Conservation (phyloP, 2,113 vertebrate genomes). For the Chascanopsetta lugubris region DNA sequence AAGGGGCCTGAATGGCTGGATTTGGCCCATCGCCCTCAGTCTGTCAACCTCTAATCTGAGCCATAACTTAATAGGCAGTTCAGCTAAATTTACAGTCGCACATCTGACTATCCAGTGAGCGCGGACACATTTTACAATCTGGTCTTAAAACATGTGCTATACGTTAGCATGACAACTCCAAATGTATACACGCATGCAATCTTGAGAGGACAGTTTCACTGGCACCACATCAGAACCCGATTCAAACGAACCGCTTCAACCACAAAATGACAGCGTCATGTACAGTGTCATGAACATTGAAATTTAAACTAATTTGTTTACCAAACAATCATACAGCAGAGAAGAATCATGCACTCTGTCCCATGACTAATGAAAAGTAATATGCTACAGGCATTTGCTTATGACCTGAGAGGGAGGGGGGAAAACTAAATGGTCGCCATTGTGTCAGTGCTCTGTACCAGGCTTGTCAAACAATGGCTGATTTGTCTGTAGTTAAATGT, state of each 20-base stretch:
- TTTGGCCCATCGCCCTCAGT: too few species aligned
- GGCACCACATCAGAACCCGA: neutral
- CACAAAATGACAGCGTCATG: slow-evolving; percentile 3
- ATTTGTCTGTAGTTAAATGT: slow-evolving; percentile 13
- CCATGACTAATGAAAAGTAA: slow-evolving; percentile 16
- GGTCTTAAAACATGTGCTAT: neutral
- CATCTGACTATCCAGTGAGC: neutral
- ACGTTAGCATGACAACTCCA: neutral
- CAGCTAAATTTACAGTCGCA: too few species aligned
- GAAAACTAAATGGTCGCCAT: slow-evolving; percentile 8
- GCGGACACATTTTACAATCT: neutral
- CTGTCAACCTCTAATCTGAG: too few species aligned
- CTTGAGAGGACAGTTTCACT: neutral
- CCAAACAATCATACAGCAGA: neutral
- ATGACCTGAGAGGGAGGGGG: neutral
- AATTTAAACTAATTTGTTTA: neutral
- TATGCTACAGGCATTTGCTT: neutral
- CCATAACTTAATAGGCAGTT: too few species aligned
- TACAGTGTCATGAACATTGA: neutral
- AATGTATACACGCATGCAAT: neutral
- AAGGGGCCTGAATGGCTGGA: too few species aligned
- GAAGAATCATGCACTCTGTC: slow-evolving; percentile 8
- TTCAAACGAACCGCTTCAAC: neutral
- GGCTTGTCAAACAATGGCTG: neutral
- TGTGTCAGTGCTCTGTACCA: slow-evolving; percentile 17